Evolutionary conservation across 2,797 vertebrate genomes (phyloP).

Genomic region (Ctenosaura bakeri): DNA sequence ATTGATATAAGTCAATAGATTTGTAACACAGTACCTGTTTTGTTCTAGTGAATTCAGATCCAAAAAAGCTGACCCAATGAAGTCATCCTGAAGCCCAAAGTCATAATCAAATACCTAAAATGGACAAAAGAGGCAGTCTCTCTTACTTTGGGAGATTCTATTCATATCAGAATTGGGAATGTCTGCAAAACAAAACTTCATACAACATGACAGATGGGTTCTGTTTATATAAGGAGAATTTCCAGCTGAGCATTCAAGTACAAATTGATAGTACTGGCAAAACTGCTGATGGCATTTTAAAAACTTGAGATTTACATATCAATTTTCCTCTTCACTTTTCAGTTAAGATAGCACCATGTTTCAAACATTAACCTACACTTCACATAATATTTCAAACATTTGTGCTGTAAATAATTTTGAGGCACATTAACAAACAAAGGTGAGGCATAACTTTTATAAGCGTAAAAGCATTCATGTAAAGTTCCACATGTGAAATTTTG

Average conservation of each 20-base stretch:
- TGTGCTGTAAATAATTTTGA: slow-evolving; percentile 17
- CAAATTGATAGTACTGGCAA: not conserved
- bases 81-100: slow-evolving; percentile 97
- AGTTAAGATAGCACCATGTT: not conserved
- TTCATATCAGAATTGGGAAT: slow-evolving; percentile 1
- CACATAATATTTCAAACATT: not conserved
- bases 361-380: not conserved
- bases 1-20: not conserved
- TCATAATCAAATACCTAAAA: slow-evolving; percentile 97
- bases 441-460: not conserved
- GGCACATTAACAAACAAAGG: not conserved
- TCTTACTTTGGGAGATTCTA: not conserved
- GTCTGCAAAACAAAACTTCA: not conserved
- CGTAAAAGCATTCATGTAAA: not conserved
- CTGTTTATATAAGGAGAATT: not conserved
- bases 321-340: not conserved
- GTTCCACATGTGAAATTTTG: too few relatives aligned
- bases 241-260: not conserved
- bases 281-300: not conserved
- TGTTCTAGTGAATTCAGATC: slow-evolving; percentile 91
- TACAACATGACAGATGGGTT: not conserved
- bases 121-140: slow-evolving; percentile 33
- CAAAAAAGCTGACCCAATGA: slow-evolving; percentile 94
- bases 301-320: not conserved
- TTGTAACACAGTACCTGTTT: slow-evolving; percentile 83